These are phyloP conservation scores for Notolepis coatsorum DNA, from an alignment of 2,797 vertebrate genomes.

Conservation along the genomic window DNA sequence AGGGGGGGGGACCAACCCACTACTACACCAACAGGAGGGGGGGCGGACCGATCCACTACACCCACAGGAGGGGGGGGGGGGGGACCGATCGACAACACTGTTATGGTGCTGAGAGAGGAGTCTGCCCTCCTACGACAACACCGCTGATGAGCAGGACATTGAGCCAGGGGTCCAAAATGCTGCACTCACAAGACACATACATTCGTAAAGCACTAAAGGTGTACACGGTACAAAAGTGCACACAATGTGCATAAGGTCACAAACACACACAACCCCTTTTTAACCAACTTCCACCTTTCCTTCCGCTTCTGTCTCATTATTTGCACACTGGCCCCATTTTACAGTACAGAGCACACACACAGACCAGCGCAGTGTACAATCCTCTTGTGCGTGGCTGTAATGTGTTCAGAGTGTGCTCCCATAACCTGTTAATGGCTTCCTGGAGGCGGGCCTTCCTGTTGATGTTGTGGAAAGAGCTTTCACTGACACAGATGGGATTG, in stretches of 20 bases:
- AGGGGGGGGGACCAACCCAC: background rate
- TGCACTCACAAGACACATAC: background rate
- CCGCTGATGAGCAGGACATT: no score
- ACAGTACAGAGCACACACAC: background rate
- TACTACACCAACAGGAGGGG: no score
- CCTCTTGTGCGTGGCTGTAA: slow-evolving; percentile 20
- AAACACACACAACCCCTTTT: background rate
- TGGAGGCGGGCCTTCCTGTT: slow-evolving; percentile 58
- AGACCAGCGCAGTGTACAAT: background rate
- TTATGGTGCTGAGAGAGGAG: no score
- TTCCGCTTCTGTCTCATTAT: no score
- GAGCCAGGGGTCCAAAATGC: no score
- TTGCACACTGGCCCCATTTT: background rate
- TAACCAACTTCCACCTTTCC: no score
- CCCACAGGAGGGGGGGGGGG: background rate
- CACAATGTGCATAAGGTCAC: no score
- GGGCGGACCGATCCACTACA: background rate
- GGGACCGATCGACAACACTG: no score
- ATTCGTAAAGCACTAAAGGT: no score
- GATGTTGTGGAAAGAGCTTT: slow-evolving; percentile 37
- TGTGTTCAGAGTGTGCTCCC: slow-evolving; percentile 39
- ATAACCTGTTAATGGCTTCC: slow-evolving; percentile 63
- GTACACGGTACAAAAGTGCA: no score
- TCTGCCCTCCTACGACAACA: no score
- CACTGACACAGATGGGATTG: slow-evolving; percentile 14